A percentile compares a stretch with the other conserved stretches of the same genome.
Conservation (phyloP, 2,113 vertebrate species). For the Cyanistes caeruleus region DNA sequence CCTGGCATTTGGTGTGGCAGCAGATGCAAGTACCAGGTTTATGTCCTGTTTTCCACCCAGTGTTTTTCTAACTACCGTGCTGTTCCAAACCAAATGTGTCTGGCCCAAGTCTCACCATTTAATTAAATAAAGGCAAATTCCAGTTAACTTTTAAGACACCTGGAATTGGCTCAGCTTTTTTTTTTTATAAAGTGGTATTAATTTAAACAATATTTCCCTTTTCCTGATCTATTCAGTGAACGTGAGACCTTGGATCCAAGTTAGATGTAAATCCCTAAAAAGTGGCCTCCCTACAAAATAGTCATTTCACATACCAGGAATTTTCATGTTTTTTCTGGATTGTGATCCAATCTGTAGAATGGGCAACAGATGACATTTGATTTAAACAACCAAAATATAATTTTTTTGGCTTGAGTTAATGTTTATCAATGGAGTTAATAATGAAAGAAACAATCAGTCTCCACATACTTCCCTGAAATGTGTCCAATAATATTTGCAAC, state of each 20-base stretch:
- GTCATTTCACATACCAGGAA: not conserved
- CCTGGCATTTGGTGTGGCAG: not conserved
- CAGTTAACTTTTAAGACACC: constrained; percentile 7
- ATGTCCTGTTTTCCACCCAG: not conserved
- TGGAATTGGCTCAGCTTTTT: not conserved
- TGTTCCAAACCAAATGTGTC: not conserved
- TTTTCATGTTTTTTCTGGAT: not conserved
- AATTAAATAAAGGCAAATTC: constrained; percentile 43
- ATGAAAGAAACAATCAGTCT: not conserved
- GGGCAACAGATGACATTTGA: constrained; percentile 15
- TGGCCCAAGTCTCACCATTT: not conserved
- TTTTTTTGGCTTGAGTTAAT: not conserved
- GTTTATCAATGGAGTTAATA: constrained; percentile 17
- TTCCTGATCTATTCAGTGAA: not conserved
- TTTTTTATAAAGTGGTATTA: not conserved
- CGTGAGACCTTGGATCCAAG: not conserved
- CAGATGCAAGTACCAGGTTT: constrained; percentile 20
- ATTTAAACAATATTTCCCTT: not conserved
- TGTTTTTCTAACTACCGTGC: not conserved
- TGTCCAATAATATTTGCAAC: not conserved
- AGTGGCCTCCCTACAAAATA: not conserved
- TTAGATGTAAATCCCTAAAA: not conserved
- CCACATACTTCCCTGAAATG: constrained; percentile 10
- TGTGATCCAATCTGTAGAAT: not conserved
- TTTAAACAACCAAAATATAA: not conserved